These are phyloP conservation scores for Cisticola juncidis DNA, from an alignment of 2,113 vertebrate species.

Conservation along the genomic window DNA sequence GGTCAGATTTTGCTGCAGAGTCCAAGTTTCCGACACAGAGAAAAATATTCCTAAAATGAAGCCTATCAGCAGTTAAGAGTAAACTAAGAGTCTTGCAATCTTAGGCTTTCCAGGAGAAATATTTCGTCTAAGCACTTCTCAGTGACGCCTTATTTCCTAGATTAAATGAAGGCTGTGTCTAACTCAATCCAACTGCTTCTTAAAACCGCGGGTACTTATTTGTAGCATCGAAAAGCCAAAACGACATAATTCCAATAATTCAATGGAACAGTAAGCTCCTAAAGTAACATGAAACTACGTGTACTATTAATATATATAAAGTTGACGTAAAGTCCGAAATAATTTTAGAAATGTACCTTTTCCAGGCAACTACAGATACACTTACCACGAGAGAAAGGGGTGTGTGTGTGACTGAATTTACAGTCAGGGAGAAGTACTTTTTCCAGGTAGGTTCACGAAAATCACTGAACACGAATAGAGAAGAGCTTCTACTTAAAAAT, in stretches of 20 bases:
- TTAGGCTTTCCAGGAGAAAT: background rate
- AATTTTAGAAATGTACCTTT: background rate
- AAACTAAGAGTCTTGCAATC: accelerated
- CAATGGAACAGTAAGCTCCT: accelerated
- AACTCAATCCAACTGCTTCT: accelerated
- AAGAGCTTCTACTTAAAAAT: accelerated
- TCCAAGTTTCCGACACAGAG: background rate
- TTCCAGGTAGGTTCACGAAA: accelerated
- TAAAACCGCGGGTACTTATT: background rate
- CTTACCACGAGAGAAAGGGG: accelerated
- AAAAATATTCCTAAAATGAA: background rate
- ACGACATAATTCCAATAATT: accelerated
- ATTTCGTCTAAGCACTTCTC: background rate
- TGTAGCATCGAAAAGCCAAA: accelerated
- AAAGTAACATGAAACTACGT: accelerated
- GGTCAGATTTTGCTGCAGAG: constrained; percentile 65
- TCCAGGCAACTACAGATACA: accelerated
- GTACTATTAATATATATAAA: accelerated
- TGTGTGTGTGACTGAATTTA: accelerated
- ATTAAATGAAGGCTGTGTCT: background rate
- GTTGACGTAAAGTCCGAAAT: accelerated
- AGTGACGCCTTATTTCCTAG: accelerated
- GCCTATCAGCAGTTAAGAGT: accelerated
- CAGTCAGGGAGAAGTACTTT: accelerated
- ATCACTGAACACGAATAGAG: accelerated